Percentiles rank a stretch among this genome's conserved stretches.
These are phyloP conservation scores for Epizoanthus illoricatus DNA, from an alignment of 92 coral and sea anemone species.

Conservation along the genomic window DNA sequence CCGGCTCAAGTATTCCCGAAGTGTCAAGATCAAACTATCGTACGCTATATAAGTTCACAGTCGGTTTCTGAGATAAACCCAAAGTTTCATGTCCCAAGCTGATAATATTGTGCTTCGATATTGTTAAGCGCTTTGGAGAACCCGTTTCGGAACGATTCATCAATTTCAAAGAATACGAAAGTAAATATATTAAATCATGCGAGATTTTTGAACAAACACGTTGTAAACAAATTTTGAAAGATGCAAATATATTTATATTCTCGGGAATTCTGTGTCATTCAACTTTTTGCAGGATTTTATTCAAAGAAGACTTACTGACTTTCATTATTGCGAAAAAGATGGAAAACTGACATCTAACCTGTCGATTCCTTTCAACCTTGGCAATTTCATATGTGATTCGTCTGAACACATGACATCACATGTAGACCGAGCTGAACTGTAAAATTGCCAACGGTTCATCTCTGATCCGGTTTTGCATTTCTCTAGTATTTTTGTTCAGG, in stretches of 20 bases:
- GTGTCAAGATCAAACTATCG: slow-evolving; percentile 22
- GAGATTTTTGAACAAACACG: slow-evolving; percentile 4
- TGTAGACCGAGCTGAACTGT: not conserved
- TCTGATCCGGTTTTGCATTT: not conserved
- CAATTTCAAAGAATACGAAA: not conserved
- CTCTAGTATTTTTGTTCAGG: not conserved
- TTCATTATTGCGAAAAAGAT: too few species aligned
- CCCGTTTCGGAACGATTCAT: not conserved
- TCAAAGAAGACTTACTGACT: too few species aligned
- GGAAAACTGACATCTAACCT: too few species aligned
- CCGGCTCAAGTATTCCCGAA: slow-evolving; percentile 16
- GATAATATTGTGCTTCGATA: slow-evolving; percentile 7
- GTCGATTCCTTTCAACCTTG: not conserved
- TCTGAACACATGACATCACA: not conserved
- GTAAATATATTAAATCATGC: not conserved
- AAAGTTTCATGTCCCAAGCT: not conserved
- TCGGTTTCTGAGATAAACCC: slow-evolving; percentile 21
- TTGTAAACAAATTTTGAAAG: slow-evolving; percentile 35
- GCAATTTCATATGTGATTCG: not conserved
- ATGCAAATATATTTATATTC: too few species aligned
- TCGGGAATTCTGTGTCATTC: not conserved
- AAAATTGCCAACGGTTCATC: slow-evolving; percentile 10
- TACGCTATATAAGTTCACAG: not conserved
- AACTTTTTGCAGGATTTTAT: not conserved
- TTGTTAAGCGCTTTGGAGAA: not conserved